These are phyloP conservation scores for Varroa destructor DNA, from an alignment of 1,140 invertebrate genomes.

Conservation along the genomic window DNA sequence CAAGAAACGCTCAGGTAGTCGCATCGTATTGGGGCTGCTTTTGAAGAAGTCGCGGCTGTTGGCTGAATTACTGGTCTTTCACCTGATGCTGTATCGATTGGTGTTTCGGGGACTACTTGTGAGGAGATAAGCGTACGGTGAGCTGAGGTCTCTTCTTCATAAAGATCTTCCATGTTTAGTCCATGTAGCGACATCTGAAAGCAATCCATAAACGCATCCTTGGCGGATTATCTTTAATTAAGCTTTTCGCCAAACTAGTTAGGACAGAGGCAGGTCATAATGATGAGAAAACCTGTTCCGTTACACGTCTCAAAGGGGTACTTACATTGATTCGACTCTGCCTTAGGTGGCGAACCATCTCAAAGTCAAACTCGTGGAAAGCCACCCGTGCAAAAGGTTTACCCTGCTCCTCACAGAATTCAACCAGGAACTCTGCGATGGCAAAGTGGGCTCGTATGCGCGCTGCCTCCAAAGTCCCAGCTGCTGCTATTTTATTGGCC, in stretches of 20 bases:
- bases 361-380: conserved; percentile 20
- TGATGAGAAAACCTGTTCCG: too few species aligned
- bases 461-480: neutral
- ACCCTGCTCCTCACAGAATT: conserved; percentile 27
- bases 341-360: conserved; percentile 13
- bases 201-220: conserved; percentile 33
- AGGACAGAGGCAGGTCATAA: too few species aligned
- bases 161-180: conserved; percentile 71
- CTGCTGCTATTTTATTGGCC: neutral
- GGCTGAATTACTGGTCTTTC: too few species aligned
- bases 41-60: neutral
- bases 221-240: too few species aligned
- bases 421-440: conserved; percentile 28
- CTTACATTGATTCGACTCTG: conserved; percentile 6
- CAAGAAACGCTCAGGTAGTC: conserved; percentile 14
- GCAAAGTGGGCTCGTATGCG: conserved; percentile 15
- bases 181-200: conserved; percentile 58
- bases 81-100: neutral
- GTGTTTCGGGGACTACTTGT: conserved; percentile 37
- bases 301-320: neutral
- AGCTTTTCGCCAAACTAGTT: too few species aligned
- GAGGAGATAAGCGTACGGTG: conserved; percentile 64
- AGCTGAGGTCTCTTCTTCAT: conserved; percentile 57
- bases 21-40: neutral
- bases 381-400: conserved; percentile 8